These are phyloP conservation scores for Lepeophtheirus nordmannii DNA, from an alignment of 2,888 invertebrate genomes.

Conservation along the genomic window DNA sequence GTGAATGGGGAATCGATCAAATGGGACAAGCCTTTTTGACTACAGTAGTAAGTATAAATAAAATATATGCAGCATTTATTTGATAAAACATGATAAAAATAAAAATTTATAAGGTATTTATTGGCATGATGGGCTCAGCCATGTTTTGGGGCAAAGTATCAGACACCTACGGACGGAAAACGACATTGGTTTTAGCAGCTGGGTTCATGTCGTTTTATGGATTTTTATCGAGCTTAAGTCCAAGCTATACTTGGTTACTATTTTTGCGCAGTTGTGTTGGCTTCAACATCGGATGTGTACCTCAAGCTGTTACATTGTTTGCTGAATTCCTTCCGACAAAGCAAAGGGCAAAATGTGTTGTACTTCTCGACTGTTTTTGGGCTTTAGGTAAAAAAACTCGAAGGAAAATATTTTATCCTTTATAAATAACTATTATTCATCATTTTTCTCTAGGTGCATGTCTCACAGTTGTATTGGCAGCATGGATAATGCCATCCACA, in stretches of 20 bases:
- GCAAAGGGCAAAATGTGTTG: constrained; percentile 85
- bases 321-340: constrained; percentile 88
- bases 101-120: constrained; percentile 40
- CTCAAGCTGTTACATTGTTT: constrained; percentile 87
- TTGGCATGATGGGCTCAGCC: constrained; percentile 93
- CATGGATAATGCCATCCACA: constrained; percentile 74
- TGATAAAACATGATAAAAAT: neutral
- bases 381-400: constrained; percentile 49
- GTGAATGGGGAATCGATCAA: constrained; percentile 79
- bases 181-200: constrained; percentile 75
- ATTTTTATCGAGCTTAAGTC: constrained; percentile 70
- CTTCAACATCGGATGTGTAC: constrained; percentile 89
- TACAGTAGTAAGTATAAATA: constrained; percentile 43
- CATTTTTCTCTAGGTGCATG: constrained; percentile 46
- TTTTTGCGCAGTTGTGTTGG: constrained; percentile 81
- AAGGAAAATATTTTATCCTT: neutral
- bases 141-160: constrained; percentile 90
- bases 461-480: constrained; percentile 73
- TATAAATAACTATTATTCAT: no score
- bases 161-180: constrained; percentile 77
- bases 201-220: constrained; percentile 79
- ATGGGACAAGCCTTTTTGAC: constrained; percentile 84
- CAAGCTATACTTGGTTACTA: constrained; percentile 76
- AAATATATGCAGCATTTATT: neutral
- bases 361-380: constrained; percentile 91